phyloP scores from a whole-genome alignment of 2,113 vertebrate species.

The Orcinus orca region DNA sequence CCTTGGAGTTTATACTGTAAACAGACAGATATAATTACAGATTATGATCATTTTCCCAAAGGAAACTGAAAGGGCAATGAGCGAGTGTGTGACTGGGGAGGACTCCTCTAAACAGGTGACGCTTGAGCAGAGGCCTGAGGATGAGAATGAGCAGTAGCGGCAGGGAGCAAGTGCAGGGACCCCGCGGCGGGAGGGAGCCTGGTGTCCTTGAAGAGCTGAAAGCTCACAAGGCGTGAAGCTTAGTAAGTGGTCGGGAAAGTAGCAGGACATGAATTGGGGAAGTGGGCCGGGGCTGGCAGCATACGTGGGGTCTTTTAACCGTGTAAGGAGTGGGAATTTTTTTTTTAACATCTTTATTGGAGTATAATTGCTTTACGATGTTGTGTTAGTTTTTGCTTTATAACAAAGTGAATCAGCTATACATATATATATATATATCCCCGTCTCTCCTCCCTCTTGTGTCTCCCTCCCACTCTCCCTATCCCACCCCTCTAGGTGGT shows the following conservation, averaged over 20 bases:
- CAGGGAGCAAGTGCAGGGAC: not conserved
- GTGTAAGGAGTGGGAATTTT: not conserved
- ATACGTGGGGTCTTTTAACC: not conserved
- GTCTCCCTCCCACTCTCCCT: no score
- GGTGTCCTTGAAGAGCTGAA: no score
- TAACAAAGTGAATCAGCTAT: no score
- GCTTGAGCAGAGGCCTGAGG: not conserved
- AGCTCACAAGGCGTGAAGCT: not conserved
- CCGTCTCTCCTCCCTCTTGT: no score
- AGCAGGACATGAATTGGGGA: not conserved
- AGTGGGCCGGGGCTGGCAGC: not conserved
- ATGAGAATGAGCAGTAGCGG: not conserved
- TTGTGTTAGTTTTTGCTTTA: no score
- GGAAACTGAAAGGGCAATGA: not conserved
- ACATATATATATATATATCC: no score
- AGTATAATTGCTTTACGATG: no score
- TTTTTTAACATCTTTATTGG: no score
- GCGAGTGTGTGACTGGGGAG: not conserved
- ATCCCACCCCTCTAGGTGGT: no score
- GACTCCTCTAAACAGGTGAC: not conserved
- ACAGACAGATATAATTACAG: not conserved
- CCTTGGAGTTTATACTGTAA: not conserved
- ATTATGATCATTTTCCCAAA: not conserved
- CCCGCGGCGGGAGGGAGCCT: not conserved
- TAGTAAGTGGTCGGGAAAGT: not conserved